Evolutionary conservation across 2,888 invertebrate genomes (phyloP), one percentile per base, ranked within the genome.

Genomic region (Drosophila recens): DNA sequence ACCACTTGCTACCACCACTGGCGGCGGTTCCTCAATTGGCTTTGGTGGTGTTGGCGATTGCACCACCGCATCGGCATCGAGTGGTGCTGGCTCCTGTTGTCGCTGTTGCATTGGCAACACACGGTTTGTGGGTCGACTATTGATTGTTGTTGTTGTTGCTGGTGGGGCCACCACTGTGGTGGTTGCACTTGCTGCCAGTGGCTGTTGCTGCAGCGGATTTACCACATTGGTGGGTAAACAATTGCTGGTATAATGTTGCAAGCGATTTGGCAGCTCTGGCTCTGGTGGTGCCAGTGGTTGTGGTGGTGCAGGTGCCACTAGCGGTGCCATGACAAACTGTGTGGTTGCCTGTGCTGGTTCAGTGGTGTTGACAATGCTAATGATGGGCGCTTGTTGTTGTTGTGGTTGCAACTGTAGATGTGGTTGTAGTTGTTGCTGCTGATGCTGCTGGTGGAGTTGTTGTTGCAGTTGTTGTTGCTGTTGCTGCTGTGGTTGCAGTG

Each of bases 31-130:
- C 59, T 80, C 89, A 0, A 79, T 42, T 2, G 84, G 87, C 58
- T 85, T 85, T 0, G 84, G 84, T 0, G 88, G 90, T 2, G 84
- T 87, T 2, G 84, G 90, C 5, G 84, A 85, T 48, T 82, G 76
- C 11, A 78, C 58, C 30, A 89, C 76, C 0, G 67, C 70, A 23
- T 85, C 90, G 38, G 43, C 72, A 8, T 57, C 52, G 23, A 73
- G 51, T 0, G 70, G 61, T 49, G 49, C 71, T 0, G 71, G 90
- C 56, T 94, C 94, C 79, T 94, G 94, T 80, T 94, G 94, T 59
- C 95, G 94, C 72, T 96, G 95, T 84, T 96, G 96, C 94, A 96
- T 95, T 10, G 96, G 96, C 56, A 96, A 90, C 1, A 96, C 96
- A 72, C 96, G 94, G 90, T 96, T 96, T 94, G 96, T 96, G 45